A percentile compares a stretch with the other conserved stretches of the same genome.
These are phyloP conservation scores for Chitala chitala DNA, from an alignment of 2,113 vertebrate genomes.

Conservation along the genomic window DNA sequence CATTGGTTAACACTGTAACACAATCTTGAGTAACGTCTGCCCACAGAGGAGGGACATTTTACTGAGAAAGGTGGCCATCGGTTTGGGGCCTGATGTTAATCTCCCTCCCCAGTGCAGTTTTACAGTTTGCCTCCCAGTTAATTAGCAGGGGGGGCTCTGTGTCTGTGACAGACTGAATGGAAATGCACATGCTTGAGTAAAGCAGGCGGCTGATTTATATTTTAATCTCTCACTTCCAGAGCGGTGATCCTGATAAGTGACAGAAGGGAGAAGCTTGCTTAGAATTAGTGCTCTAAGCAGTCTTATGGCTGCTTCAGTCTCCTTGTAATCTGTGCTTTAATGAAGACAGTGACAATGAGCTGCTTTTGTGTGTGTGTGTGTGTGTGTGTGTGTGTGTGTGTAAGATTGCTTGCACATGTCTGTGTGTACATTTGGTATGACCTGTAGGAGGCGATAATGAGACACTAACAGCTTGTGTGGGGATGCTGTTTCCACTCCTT, in stretches of 20 bases:
- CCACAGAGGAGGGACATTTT: constrained; percentile 48
- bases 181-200: not conserved
- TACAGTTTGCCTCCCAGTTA: constrained; percentile 59
- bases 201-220: constrained; percentile 4
- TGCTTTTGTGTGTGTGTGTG: constrained; percentile 21
- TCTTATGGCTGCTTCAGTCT: constrained; percentile 36
- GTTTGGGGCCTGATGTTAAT: constrained; percentile 66
- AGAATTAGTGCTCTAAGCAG: constrained; percentile 1
- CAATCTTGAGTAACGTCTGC: constrained; percentile 66
- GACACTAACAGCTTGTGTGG: constrained; percentile 1
- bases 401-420: not conserved
- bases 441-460: not conserved
- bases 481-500: constrained; percentile 3
- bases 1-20: constrained; percentile 62
- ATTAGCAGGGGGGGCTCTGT: constrained; percentile 38
- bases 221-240: constrained; percentile 1
- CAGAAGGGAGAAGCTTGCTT: not conserved
- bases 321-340: constrained; percentile 35
- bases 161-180: not conserved
- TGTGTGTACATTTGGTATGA: not conserved
- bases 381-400: not conserved
- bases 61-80: constrained; percentile 56
- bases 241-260: constrained; percentile 3
- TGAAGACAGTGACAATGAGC: constrained; percentile 36
- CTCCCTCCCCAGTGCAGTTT: constrained; percentile 46